Evolutionary conservation across 2,113 vertebrate genomes (phyloP), one percentile per base, ranked within the genome.

Genomic region (Emydura subglobosa): DNA sequence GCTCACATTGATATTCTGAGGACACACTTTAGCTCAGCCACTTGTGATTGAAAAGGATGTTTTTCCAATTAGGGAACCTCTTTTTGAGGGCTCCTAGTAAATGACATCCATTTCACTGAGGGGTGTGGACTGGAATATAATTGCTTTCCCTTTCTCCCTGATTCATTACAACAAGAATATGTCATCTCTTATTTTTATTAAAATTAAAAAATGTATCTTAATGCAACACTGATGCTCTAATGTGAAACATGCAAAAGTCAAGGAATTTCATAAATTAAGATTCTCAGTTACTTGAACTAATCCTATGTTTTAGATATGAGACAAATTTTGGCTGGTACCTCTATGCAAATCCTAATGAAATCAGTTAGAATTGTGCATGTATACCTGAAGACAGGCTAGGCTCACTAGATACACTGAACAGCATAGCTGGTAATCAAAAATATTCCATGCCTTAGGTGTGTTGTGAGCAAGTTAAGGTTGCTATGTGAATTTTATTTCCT

Each of bases 1-100:
- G 85, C 88, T 96, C 83, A 97, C 95, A 97, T 97, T 98, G 97
- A 92, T 98, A 98, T 98, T 98, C 97, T 85, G 87, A 98, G 96
- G 97, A 97, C 93, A 95, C 85, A 94, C 88, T 98, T 98, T 96
- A 95, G 92, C 87, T 83, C 92, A 97, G 92, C 82, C 91, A 94
- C 95, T 98, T 97, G 93, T 97, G 93, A 98, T 96, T 98, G 89
- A 96, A 97, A 98, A 96, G 93, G 92, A 96, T 97, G 85, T 94
- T 98, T 97, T 98, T 96, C 91, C 90, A 96, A 97, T 97, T 98
- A 98, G 98, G 89, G 82, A 97, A 96, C 94, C 83, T 97, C 95
- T 93, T 98, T 96, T 97, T 98, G 97, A 97, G 91, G 89, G 87
- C 91, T 96, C 94, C 57, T 97, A 78, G 95, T 98, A 97, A 98